Percentiles rank a stretch among this genome's conserved stretches.
Conservation (phyloP, 92 coral and sea anemone species). For the Siderastrea siderea region DNA sequence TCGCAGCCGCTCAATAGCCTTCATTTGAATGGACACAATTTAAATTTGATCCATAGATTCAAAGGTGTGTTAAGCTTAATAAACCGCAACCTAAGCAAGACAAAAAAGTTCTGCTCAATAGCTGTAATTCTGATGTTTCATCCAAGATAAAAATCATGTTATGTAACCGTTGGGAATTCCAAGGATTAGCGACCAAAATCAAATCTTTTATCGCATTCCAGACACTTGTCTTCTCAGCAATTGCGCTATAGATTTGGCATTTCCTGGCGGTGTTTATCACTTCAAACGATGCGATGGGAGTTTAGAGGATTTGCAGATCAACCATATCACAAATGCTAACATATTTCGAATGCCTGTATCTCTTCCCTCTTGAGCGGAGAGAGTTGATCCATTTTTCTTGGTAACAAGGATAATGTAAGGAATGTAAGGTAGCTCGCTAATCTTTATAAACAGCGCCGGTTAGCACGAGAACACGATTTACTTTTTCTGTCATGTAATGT, state of each 20-base stretch:
- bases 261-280: constrained; percentile 8
- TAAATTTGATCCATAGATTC: neutral
- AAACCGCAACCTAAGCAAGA: no score
- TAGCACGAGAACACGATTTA: neutral
- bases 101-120: no score
- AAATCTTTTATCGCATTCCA: constrained; percentile 7
- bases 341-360: neutral
- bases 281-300: neutral
- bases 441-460: neutral
- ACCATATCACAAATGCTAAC: neutral
- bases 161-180: no score
- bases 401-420: neutral
- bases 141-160: no score
- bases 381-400: neutral
- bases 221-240: neutral
- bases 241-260: neutral
- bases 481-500: neutral
- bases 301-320: constrained; percentile 8
- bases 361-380: neutral
- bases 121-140: no score
- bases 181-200: neutral
- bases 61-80: neutral
- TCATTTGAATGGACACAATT: neutral
- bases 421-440: neutral
- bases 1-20: neutral